Base-by-base conservation (phyloP, 1,140 invertebrate species). In the Bombyx mori region DNA sequence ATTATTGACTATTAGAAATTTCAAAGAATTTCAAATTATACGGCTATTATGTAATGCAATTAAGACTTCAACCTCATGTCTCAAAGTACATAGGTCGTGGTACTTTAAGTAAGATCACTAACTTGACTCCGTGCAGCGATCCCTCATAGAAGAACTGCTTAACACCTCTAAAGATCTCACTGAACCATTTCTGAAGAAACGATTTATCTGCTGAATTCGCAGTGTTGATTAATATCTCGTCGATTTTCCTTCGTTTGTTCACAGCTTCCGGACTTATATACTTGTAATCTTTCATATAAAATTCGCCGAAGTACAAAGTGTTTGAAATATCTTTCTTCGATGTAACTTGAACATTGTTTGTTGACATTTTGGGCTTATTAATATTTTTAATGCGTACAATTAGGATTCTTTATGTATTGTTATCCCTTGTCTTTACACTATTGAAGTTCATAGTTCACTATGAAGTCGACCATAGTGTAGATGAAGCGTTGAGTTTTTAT, bases 71-170 rank as follows among this genome's bases (percentile, higher is more conserved):
- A 18, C 12, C 12, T n/a, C 12, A 18, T 18, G 12, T 18, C 12
- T 18, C 12, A 18, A 18, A 1, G 12, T 18, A 18, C 1, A 1
- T 18, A 18, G 12, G 12, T 18, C 12, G 12, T 18, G 12, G 12
- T 18, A 18, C 12, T 18, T 35, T 35, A 35, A 35, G 26, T 35
- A 35, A 35, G 26, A 35, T 35, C 1, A 82, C 76, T 84, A 57
- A 84, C 82, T 85, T 86, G 8, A 88, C 78, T 49, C 85, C 82
- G 59, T 87, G 84, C n/a, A 87, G 52, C 12, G 77, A 81, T n/a
- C 85, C 82, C 46, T 79, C 71, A 57, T 82, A 82, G 61, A 82
- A 77, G 63, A 87, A 82, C 68, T 85, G 80, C 65, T 82, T 82
- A 22, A 80, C 56, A 3, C 84, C 82, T 54, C 62, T 73, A 59